Evolutionary conservation across 2,888 invertebrate genomes (phyloP).

Genomic region (Fragum fragum): DNA sequence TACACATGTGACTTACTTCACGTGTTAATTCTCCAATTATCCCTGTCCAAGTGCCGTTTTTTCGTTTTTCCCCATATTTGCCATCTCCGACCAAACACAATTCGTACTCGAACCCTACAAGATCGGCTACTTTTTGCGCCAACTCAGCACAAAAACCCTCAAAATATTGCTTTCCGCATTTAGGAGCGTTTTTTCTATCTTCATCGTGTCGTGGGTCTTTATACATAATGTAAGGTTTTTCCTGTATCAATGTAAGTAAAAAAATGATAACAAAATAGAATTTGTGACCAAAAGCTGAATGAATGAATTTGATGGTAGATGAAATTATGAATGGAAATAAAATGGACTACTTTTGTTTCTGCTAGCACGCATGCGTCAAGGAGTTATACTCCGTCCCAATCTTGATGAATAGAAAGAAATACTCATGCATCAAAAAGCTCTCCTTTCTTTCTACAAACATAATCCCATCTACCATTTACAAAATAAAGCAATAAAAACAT

Average conservation of each 20-base stretch:
- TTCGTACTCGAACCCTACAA: slow-evolving; percentile 86
- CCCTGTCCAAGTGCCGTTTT: slow-evolving; percentile 85
- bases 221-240: slow-evolving; percentile 82
- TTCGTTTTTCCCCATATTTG: slow-evolving; percentile 76
- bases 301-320: not conserved
- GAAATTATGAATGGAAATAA: not conserved
- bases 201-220: slow-evolving; percentile 53
- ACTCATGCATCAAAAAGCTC: no score
- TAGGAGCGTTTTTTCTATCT: slow-evolving; percentile 31
- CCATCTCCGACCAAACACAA: slow-evolving; percentile 81
- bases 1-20: slow-evolving; percentile 75
- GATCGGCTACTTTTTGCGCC: slow-evolving; percentile 83
- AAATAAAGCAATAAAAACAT: not conserved
- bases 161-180: slow-evolving; percentile 92
- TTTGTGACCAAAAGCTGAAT: slow-evolving; percentile 14
- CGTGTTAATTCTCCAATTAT: slow-evolving; percentile 86
- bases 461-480: slow-evolving; percentile 13
- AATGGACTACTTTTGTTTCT: no score
- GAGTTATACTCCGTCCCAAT: no score
- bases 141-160: slow-evolving; percentile 88
- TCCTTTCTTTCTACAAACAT: not conserved
- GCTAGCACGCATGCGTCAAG: no score
- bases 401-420: no score
- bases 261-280: not conserved
- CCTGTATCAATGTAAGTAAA: slow-evolving; percentile 69